Percentiles rank a stretch among this genome's conserved stretches.
These are phyloP conservation scores for Peromyscus californicus DNA, from an alignment of 2,113 vertebrate species.

Conservation along the genomic window DNA sequence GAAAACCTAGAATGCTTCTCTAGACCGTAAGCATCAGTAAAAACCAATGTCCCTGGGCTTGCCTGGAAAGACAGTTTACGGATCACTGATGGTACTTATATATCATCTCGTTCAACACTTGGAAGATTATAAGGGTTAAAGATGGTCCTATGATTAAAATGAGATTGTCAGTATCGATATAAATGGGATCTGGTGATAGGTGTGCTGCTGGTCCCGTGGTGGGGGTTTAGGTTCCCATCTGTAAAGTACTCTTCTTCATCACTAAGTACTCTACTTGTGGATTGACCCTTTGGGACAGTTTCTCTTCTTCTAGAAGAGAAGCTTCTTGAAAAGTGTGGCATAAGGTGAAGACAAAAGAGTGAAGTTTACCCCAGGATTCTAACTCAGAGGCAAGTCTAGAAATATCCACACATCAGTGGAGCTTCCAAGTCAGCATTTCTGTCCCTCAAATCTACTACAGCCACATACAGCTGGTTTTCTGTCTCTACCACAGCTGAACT, in stretches of 20 bases:
- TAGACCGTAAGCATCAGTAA: neutral
- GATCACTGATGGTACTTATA: neutral
- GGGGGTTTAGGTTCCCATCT: neutral
- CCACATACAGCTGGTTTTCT: neutral
- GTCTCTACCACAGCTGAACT: neutral
- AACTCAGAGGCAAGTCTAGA: neutral
- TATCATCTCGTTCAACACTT: neutral
- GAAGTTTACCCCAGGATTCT: neutral
- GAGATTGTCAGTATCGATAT: neutral
- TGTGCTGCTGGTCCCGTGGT: neutral
- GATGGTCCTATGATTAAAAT: neutral
- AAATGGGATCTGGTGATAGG: neutral
- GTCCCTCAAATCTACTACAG: neutral
- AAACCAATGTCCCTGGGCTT: neutral
- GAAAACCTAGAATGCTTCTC: neutral
- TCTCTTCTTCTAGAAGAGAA: constrained; percentile 49
- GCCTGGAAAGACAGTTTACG: neutral
- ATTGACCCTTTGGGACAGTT: neutral
- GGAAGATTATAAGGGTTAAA: neutral
- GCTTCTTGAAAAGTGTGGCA: neutral
- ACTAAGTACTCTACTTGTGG: neutral
- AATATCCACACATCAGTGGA: neutral
- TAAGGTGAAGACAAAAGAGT: constrained; percentile 2
- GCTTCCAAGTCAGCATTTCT: constrained; percentile 26
- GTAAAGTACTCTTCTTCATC: neutral